Conservation (phyloP, 2,113 vertebrate genomes). For the Antennarius striatus region DNA sequence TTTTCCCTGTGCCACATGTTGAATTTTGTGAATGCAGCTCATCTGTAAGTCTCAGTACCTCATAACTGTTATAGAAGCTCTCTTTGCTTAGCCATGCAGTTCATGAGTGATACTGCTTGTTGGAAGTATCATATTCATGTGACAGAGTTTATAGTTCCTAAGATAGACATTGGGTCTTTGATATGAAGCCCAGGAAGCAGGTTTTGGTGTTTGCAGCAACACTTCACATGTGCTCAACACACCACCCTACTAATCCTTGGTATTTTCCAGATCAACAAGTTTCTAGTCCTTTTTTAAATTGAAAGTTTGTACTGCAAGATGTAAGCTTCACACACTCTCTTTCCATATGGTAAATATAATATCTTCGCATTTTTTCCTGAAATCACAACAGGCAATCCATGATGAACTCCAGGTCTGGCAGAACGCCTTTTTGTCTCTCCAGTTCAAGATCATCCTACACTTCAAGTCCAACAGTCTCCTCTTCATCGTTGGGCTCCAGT, state of each 20-base stretch:
- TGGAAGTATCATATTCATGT: constrained; percentile 61
- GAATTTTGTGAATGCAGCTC: not conserved
- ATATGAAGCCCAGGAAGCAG: constrained; percentile 31
- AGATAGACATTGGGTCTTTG: constrained; percentile 48
- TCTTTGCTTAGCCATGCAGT: constrained; percentile 4
- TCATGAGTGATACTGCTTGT: constrained; percentile 10
- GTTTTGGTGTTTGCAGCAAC: constrained; percentile 54
- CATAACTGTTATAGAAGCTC: constrained; percentile 1
- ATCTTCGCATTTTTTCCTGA: constrained; percentile 2
- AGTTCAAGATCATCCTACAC: constrained; percentile 73
- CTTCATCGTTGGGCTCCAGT: constrained; percentile 68
- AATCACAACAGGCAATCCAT: constrained; percentile 45
- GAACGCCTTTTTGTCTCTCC: constrained; percentile 88
- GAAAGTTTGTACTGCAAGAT: constrained; percentile 1
- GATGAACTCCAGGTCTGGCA: constrained; percentile 93
- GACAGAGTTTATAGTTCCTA: constrained; percentile 54
- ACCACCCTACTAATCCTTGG: not conserved
- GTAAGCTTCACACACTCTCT: not conserved
- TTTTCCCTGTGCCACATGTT: not conserved
- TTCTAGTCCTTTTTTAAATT: not conserved
- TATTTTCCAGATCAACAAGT: not conserved
- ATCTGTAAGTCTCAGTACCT: constrained; percentile 22
- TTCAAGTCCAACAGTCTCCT: constrained; percentile 55
- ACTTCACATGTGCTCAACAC: constrained; percentile 32
- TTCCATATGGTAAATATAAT: not conserved